Conservation (phyloP, 2,113 vertebrate species). For the Octodon degus region DNA sequence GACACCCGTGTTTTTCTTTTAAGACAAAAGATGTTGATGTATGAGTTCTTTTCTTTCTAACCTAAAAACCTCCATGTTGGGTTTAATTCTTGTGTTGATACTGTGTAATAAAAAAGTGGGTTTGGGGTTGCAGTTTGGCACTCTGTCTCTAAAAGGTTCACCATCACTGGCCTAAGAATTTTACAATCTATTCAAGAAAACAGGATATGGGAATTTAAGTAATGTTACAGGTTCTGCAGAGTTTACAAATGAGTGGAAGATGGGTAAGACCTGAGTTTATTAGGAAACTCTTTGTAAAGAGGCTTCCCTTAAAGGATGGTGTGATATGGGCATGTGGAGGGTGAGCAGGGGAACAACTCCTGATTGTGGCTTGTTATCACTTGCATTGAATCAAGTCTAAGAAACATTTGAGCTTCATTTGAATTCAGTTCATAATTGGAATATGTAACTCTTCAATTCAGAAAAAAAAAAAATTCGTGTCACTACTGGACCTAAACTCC, state of each 20-base stretch:
- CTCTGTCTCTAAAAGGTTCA: not conserved
- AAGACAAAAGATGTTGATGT: not conserved
- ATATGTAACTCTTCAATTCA: slow-evolving; percentile 1
- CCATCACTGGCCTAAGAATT: not conserved
- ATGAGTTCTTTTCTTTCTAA: not conserved
- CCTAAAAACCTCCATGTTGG: not conserved
- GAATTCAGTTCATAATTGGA: not conserved
- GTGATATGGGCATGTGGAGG: not conserved
- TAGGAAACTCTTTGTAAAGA: not conserved
- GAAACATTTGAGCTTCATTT: not conserved
- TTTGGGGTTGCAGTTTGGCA: not conserved
- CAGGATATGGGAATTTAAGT: slow-evolving; percentile 5
- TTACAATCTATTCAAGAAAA: not conserved
- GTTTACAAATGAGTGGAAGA: not conserved
- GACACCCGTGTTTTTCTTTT: not conserved
- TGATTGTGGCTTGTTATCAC: not conserved
- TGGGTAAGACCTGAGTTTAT: not conserved
- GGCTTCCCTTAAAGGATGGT: not conserved
- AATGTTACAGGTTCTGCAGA: not conserved
- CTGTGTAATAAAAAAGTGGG: not conserved
- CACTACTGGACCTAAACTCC: not conserved
- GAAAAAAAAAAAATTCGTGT: not conserved
- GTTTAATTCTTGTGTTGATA: not conserved
- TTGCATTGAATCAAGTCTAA: not conserved
- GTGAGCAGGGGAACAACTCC: not conserved